Evolutionary conservation across 35 echinoderm and acorn worm species (phyloP).

Genomic region (Acanthaster planci): DNA sequence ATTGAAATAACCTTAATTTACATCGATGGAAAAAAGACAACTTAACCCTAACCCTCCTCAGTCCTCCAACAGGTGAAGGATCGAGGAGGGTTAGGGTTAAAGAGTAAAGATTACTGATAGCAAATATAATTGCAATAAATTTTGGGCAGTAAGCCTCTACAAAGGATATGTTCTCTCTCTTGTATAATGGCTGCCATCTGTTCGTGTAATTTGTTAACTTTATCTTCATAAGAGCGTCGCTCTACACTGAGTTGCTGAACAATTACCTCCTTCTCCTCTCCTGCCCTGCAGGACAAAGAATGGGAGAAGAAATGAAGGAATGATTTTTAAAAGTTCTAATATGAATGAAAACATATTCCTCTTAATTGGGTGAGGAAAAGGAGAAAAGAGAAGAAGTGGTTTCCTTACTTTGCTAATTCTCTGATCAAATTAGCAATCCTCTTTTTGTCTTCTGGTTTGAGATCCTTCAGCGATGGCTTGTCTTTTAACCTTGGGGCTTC

Average conservation of each 20-base stretch:
- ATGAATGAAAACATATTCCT: no score
- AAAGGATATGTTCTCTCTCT: constrained; percentile 79
- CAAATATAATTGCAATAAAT: no score
- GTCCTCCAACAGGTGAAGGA: no score
- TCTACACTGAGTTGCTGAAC: constrained; percentile 71
- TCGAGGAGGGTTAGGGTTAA: background rate
- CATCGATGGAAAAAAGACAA: background rate
- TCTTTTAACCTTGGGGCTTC: background rate
- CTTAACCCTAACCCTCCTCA: no score
- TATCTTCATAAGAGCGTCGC: constrained; percentile 58
- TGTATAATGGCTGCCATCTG: constrained; percentile 49
- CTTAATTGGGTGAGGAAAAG: no score
- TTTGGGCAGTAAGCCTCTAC: no score
- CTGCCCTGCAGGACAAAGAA: constrained; percentile 28
- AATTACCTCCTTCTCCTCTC: constrained; percentile 82
- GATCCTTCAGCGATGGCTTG: constrained; percentile 71
- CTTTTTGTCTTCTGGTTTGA: constrained; percentile 84
- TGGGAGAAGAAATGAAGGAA: no score
- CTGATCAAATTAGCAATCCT: constrained; percentile 86
- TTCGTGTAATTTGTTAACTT: constrained; percentile 44
- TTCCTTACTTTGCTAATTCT: constrained; percentile 87
- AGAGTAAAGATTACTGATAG: no score
- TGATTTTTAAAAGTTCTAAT: background rate
- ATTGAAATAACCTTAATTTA: background rate
- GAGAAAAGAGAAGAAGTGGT: no score